Evolutionary conservation across 2,797 vertebrate genomes (phyloP).

Genomic region (Fundulus diaphanus): DNA sequence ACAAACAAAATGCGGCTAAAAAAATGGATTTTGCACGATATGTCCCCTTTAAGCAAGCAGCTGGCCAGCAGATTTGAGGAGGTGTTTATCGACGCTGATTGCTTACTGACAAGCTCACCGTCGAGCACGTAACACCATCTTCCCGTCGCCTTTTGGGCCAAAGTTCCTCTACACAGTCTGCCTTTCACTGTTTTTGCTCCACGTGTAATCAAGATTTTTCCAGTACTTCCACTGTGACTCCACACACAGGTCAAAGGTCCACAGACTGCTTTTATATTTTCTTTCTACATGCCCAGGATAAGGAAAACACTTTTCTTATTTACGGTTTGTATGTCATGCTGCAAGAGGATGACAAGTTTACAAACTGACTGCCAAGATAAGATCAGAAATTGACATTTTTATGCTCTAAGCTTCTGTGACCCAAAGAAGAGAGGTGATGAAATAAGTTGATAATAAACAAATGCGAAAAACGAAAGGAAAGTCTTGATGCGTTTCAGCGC

Average conservation of each 20-base stretch:
- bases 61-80: constrained; percentile 2
- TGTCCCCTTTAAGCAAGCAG: not conserved
- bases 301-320: constrained; percentile 24
- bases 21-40: too few species aligned
- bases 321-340: constrained; percentile 17
- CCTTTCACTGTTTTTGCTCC: constrained; percentile 23
- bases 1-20: too few species aligned
- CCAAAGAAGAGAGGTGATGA: not conserved
- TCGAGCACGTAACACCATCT: constrained; percentile 4
- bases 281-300: constrained; percentile 6
- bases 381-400: constrained; percentile 27
- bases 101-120: constrained; percentile 31
- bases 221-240: constrained; percentile 32
- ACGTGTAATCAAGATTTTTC: constrained; percentile 41
- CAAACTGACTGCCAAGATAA: constrained; percentile 41
- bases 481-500: not conserved
- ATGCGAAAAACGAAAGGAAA: not conserved
- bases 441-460: not conserved
- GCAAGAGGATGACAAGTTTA: constrained; percentile 27
- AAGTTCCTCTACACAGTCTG: constrained; percentile 41
- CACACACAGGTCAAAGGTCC: constrained; percentile 35
- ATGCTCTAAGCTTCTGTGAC: not conserved
- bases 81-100: constrained; percentile 44
- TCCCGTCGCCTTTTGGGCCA: constrained; percentile 28
- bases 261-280: constrained; percentile 13